Percentiles rank a stretch among this genome's conserved stretches.
phyloP scores from a whole-genome alignment of 2,797 vertebrate genomes.

The Nothura maculosa region DNA sequence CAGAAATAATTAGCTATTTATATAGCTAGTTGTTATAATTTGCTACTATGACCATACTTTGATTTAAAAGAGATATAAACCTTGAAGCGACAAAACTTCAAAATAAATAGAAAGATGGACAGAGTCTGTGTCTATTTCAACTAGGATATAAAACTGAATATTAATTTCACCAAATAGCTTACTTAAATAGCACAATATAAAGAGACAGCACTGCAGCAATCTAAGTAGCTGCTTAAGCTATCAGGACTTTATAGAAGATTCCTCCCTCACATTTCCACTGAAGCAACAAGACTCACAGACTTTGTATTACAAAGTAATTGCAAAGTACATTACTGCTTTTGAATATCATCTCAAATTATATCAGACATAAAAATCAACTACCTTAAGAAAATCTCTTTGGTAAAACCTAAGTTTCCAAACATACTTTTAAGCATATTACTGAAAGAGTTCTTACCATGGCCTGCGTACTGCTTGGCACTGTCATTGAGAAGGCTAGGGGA shows the following conservation, averaged over 20 bases:
- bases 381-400: background rate
- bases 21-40: background rate
- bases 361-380: background rate
- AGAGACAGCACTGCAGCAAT: background rate
- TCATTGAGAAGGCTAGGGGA: slow-evolving; percentile 98
- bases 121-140: background rate
- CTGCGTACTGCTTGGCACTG: slow-evolving; percentile 97
- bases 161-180: background rate
- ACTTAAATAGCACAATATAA: background rate
- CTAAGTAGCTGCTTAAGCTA: background rate
- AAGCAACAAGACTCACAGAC: background rate
- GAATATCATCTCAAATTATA: background rate
- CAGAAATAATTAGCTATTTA: background rate
- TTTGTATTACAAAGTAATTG: background rate
- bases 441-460: slow-evolving; percentile 88
- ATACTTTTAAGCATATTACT: background rate
- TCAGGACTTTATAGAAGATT: background rate
- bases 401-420: background rate
- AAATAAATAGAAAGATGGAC: background rate
- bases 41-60: background rate
- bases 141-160: background rate
- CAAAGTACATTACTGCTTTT: background rate
- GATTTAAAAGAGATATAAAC: background rate
- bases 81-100: background rate
- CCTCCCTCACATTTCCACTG: background rate